phyloP scores from a whole-genome alignment of 2,113 vertebrate genomes.

The Entomyzon cyanotis region DNA sequence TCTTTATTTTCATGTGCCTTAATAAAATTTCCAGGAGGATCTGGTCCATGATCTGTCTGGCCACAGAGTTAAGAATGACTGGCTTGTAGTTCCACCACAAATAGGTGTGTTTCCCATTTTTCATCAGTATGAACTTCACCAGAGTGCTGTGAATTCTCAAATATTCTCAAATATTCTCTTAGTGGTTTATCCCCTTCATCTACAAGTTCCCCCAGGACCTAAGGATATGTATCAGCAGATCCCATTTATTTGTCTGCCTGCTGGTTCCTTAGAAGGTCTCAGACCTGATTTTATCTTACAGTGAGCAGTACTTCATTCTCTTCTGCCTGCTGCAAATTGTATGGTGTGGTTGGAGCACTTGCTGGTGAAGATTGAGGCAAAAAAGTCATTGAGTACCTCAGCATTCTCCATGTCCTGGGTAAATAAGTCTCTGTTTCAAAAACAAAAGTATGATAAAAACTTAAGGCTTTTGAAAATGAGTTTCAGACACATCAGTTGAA shows the following conservation, averaged over 20 bases:
- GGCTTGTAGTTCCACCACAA: neutral
- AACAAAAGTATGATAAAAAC: neutral
- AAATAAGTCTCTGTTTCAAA: neutral
- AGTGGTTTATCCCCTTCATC: neutral
- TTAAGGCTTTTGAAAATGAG: neutral
- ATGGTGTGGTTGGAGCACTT: neutral
- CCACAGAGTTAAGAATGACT: neutral
- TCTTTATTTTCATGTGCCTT: neutral
- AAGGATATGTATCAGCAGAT: too few relatives aligned
- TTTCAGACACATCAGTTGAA: neutral
- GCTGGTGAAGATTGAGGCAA: neutral
- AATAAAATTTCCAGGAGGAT: neutral
- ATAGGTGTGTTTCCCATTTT: neutral
- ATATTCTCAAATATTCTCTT: neutral
- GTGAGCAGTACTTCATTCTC: neutral
- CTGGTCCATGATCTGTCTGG: neutral
- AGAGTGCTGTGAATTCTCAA: neutral
- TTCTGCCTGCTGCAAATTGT: neutral
- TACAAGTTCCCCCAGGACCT: rapidly evolving
- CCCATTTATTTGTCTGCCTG: neutral
- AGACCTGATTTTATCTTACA: neutral
- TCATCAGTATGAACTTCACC: neutral
- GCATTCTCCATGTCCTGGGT: neutral
- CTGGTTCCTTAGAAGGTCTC: neutral
- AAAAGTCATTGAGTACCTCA: neutral